A percentile compares a stretch with the other conserved stretches of the same genome.
These are phyloP conservation scores for Drosophila arizonae DNA, from an alignment of 1,140 invertebrate species.

Conservation along the genomic window DNA sequence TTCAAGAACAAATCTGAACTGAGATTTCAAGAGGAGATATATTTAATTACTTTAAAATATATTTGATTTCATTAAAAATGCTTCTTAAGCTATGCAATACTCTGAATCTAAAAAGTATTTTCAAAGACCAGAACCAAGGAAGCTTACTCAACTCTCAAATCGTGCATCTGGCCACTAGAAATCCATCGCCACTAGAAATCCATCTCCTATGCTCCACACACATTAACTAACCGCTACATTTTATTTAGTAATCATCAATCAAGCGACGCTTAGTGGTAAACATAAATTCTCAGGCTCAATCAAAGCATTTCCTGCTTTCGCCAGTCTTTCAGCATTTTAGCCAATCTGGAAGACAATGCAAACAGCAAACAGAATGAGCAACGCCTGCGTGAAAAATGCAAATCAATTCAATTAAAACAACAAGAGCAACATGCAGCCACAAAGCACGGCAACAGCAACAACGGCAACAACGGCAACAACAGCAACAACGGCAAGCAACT, in stretches of 20 bases:
- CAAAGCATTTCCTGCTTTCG: slow-evolving; percentile 56
- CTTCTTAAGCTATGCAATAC: no score
- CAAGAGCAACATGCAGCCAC: slow-evolving; percentile 65
- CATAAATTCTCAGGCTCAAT: slow-evolving; percentile 43
- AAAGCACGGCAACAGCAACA: slow-evolving; percentile 27
- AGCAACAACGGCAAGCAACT: slow-evolving; percentile 14
- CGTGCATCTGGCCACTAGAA: no score
- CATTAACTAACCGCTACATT: background rate
- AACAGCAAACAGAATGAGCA: slow-evolving; percentile 62
- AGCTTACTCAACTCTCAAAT: no score
- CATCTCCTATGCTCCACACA: no score
- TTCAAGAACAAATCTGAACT: no score
- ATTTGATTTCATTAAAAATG: no score
- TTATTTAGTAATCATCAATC: slow-evolving; percentile 13
- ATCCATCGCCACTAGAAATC: no score
- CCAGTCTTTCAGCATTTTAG: slow-evolving; percentile 13
- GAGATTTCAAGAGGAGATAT: no score
- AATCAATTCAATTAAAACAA: slow-evolving; percentile 81
- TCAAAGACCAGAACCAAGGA: no score
- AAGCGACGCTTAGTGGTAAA: slow-evolving; percentile 10
- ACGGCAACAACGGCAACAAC: slow-evolving; percentile 20
- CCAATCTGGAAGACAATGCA: slow-evolving; percentile 53
- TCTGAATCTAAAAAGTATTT: no score
- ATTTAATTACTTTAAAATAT: no score
- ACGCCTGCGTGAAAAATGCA: slow-evolving; percentile 81